phyloP scores from a whole-genome alignment of 2,888 invertebrate species.

The Campoplex nolae region DNA sequence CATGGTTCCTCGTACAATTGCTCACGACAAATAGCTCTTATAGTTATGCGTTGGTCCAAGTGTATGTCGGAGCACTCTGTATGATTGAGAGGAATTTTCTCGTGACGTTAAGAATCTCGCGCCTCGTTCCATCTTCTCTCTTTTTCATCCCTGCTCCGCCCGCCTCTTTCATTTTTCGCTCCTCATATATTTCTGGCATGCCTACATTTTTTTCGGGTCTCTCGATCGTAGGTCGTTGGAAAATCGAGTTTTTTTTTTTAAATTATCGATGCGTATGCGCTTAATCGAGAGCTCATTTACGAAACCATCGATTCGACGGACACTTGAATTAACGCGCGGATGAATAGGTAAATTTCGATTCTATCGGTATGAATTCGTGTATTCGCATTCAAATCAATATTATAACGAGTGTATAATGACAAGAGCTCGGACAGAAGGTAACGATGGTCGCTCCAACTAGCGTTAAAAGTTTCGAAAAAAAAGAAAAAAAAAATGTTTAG shows the following conservation, averaged over 20 bases:
- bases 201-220: conserved; percentile 16
- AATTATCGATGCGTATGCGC: not conserved
- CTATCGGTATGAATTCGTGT: too few species aligned
- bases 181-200: conserved; percentile 34
- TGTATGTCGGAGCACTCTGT: conserved; percentile 58
- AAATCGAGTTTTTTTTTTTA: not conserved
- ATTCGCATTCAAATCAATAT: too few species aligned
- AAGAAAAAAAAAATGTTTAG: too few species aligned
- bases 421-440: too few species aligned
- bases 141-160: not conserved
- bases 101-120: conserved; percentile 58
- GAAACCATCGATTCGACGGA: too few species aligned
- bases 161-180: conserved; percentile 14
- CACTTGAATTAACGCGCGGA: too few species aligned
- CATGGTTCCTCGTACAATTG: conserved; percentile 43
- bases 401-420: too few species aligned
- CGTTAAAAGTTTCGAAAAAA: too few species aligned
- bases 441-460: too few species aligned
- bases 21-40: conserved; percentile 63
- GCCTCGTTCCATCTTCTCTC: conserved; percentile 15
- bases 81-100: conserved; percentile 62
- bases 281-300: too few species aligned
- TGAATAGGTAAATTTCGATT: too few species aligned
- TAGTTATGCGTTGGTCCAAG: conserved; percentile 36
- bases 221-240: not conserved